phyloP scores from a whole-genome alignment of 2,888 invertebrate genomes.

The Leptinotarsa haldemani region DNA sequence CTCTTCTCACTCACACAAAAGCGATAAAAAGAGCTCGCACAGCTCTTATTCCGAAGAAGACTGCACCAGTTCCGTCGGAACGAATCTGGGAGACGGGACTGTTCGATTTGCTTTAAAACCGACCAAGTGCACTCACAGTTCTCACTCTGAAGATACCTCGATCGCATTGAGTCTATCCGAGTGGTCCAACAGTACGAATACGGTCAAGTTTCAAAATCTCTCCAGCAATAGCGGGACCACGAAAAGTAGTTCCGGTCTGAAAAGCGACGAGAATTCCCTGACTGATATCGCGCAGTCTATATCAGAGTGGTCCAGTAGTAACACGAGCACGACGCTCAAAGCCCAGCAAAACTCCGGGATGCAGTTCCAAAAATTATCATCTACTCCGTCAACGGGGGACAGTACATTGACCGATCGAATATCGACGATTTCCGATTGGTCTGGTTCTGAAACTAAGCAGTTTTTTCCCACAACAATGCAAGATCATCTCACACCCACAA shows the following conservation, averaged over 20 bases:
- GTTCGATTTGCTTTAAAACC: conserved; percentile 83
- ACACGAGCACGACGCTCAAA: conserved; percentile 78
- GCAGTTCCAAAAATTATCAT: conserved; percentile 64
- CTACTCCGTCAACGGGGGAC: conserved; percentile 61
- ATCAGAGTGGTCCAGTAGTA: conserved; percentile 85
- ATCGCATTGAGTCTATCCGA: conserved; percentile 87
- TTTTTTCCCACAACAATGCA: conserved; percentile 54
- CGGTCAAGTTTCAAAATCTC: conserved; percentile 82
- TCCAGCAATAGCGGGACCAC: conserved; percentile 73
- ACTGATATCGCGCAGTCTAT: conserved; percentile 82
- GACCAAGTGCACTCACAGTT: conserved; percentile 85
- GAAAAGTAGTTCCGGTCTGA: conserved; percentile 74
- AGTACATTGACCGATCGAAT: conserved; percentile 74
- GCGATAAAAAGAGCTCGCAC: conserved; percentile 65
- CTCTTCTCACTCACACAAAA: conserved; percentile 61
- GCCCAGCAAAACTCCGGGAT: conserved; percentile 64
- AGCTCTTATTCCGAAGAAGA: conserved; percentile 80
- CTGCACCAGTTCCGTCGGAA: conserved; percentile 78
- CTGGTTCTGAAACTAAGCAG: conserved; percentile 78
- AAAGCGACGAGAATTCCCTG: conserved; percentile 83
- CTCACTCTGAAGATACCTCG: conserved; percentile 88
- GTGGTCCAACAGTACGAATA: conserved; percentile 89
- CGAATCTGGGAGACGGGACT: conserved; percentile 81
- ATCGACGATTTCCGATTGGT: conserved; percentile 85
- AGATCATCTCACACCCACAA: conserved; percentile 52